Percentiles rank a stretch among this genome's conserved stretches.
These are phyloP conservation scores for Microctenopoma steveboyesi DNA, from an alignment of 2,797 vertebrate species.

Conservation along the genomic window DNA sequence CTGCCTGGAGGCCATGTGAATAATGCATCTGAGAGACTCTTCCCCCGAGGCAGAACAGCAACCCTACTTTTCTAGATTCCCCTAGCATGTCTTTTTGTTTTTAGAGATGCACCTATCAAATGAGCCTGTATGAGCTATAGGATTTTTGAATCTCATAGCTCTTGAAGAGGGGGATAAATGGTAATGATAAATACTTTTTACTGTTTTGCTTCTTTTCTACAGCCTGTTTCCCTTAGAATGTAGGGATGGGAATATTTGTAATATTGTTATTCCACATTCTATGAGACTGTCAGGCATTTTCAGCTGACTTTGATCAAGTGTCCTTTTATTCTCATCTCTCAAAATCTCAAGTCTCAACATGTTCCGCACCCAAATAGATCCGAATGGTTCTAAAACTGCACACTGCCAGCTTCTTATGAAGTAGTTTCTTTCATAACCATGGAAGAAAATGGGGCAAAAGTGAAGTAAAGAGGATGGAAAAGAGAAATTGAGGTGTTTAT, in stretches of 20 bases:
- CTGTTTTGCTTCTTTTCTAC: neutral
- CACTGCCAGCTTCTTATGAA: too few species aligned
- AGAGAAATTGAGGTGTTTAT: too few species aligned
- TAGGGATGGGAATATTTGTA: neutral
- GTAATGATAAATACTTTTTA: neutral
- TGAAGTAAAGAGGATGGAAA: too few species aligned
- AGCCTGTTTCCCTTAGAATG: neutral
- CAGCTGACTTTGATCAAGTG: too few species aligned
- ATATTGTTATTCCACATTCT: neutral
- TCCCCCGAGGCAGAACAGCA: slow-evolving; percentile 92
- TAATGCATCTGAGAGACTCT: slow-evolving; percentile 99
- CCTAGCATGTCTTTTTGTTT: slow-evolving; percentile 95
- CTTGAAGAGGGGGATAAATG: slow-evolving; percentile 82
- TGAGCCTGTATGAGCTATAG: slow-evolving; percentile 84
- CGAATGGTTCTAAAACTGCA: too few species aligned
- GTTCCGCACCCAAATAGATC: too few species aligned
- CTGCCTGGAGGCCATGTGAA: slow-evolving; percentile 98
- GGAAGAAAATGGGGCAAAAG: too few species aligned
- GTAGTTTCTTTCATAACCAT: too few species aligned
- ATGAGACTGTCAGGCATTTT: neutral
- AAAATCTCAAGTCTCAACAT: too few species aligned
- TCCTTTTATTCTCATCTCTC: too few species aligned
- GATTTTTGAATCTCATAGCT: slow-evolving; percentile 85
- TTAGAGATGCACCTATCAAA: slow-evolving; percentile 97
- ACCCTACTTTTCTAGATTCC: slow-evolving; percentile 95